phyloP scores from a whole-genome alignment of 2,888 invertebrate genomes.

The Junonia oenone region DNA sequence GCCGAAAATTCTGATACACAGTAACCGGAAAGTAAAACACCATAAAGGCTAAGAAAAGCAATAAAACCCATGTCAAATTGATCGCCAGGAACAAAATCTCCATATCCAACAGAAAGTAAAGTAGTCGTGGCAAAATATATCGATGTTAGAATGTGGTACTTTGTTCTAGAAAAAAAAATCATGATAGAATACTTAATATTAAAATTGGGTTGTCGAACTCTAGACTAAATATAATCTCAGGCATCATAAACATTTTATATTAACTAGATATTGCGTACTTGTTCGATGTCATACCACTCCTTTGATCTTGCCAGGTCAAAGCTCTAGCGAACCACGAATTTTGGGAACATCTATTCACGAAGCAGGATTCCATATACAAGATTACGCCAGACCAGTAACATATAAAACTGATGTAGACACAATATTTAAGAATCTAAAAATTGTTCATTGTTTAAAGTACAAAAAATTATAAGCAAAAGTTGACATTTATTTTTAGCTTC shows the following conservation, averaged over 20 bases:
- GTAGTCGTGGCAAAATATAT: slow-evolving; percentile 68
- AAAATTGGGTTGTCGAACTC: slow-evolving; percentile 8
- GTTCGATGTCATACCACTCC: slow-evolving; percentile 31
- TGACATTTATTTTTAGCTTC: neutral
- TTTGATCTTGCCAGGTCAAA: slow-evolving; percentile 45
- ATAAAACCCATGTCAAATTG: slow-evolving; percentile 64
- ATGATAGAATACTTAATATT: neutral
- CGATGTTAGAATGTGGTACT: slow-evolving; percentile 56
- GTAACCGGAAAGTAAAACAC: slow-evolving; percentile 68
- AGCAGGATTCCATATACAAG: slow-evolving; percentile 73
- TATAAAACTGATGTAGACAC: slow-evolving; percentile 60
- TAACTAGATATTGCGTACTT: slow-evolving; percentile 39
- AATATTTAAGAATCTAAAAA: slow-evolving; percentile 64
- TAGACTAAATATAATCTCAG: slow-evolving; percentile 11
- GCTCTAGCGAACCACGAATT: slow-evolving; percentile 70
- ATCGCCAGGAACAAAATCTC: slow-evolving; percentile 68
- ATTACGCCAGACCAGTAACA: slow-evolving; percentile 77
- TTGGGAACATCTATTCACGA: slow-evolving; percentile 63
- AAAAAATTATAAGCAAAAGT: neutral
- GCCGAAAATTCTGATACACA: slow-evolving; percentile 75
- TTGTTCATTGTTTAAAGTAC: no score
- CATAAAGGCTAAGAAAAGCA: slow-evolving; percentile 66
- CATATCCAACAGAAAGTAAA: slow-evolving; percentile 66
- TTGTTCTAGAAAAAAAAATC: slow-evolving; percentile 43
- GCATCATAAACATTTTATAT: slow-evolving; percentile 6